A percentile compares a stretch with the other conserved stretches of the same genome.
phyloP scores from a whole-genome alignment of 2,888 invertebrate species.

The Hirudinaria manillensis region DNA sequence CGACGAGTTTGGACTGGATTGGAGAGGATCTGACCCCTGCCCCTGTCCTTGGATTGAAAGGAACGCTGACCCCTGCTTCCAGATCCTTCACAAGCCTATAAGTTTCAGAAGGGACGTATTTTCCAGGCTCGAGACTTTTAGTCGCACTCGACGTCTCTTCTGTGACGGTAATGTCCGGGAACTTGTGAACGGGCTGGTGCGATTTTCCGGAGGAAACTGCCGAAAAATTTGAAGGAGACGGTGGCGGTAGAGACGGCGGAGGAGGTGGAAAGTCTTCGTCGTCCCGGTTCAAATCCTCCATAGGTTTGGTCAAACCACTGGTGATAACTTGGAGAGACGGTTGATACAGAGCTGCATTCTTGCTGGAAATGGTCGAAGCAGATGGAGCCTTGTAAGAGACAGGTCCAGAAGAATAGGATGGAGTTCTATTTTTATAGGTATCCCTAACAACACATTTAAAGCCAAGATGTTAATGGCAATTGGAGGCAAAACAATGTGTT shows the following conservation, averaged over 20 bases:
- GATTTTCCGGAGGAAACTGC: not conserved
- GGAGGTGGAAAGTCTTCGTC: slow-evolving; percentile 20
- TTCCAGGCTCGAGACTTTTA: slow-evolving; percentile 14
- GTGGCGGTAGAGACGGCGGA: not conserved
- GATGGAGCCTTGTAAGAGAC: slow-evolving; percentile 15
- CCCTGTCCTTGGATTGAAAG: slow-evolving; percentile 34
- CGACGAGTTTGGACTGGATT: slow-evolving; percentile 31
- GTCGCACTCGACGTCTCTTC: not conserved
- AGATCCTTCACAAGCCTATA: slow-evolving; percentile 35
- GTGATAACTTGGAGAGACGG: slow-evolving; percentile 27
- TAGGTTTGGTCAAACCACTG: slow-evolving; percentile 23
- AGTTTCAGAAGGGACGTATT: slow-evolving; percentile 36
- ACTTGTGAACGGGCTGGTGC: not conserved
- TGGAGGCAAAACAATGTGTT: no score
- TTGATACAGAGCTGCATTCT: slow-evolving; percentile 24
- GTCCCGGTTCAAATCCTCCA: not conserved
- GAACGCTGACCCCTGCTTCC: slow-evolving; percentile 32
- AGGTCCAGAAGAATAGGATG: slow-evolving; percentile 1
- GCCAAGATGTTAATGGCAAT: no score
- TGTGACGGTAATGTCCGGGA: slow-evolving; percentile 7
- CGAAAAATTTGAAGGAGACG: not conserved
- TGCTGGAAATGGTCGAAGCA: slow-evolving; percentile 24
- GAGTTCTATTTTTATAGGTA: not conserved
- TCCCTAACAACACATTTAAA: no score
- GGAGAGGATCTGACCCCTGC: slow-evolving; percentile 30